Conservation (phyloP, 2,888 invertebrate genomes). For the Shargacucullia verbasci region DNA sequence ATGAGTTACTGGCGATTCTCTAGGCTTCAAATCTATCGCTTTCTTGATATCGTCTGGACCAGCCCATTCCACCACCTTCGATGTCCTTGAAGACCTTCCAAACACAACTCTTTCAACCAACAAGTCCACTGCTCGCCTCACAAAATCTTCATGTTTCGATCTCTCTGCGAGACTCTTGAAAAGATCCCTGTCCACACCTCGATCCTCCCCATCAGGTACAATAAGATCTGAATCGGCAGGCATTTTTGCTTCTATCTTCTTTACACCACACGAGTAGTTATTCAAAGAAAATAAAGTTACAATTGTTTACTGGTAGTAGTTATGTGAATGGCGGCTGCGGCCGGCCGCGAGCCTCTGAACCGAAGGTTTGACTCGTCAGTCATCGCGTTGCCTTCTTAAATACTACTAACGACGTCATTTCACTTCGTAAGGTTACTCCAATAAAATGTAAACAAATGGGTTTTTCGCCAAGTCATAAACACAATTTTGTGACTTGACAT, state of each 20-base stretch:
- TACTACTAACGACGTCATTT: conserved; percentile 79
- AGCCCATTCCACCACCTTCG: conserved; percentile 94
- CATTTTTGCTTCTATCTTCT: conserved; percentile 69
- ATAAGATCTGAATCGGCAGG: conserved; percentile 85
- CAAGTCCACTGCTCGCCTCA: conserved; percentile 92
- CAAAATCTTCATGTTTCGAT: conserved; percentile 92
- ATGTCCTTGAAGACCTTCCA: conserved; percentile 91
- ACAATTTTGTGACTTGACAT: conserved; percentile 12
- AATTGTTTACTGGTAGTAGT: conserved; percentile 60
- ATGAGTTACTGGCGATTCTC: conserved; percentile 89
- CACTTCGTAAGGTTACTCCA: conserved; percentile 80
- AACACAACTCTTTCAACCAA: conserved; percentile 93
- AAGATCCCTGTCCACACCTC: conserved; percentile 67
- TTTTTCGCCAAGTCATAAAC: conserved; percentile 18
- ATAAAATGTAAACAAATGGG: conserved; percentile 59
- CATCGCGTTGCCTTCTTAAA: conserved; percentile 82
- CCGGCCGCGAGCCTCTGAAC: conserved; percentile 75
- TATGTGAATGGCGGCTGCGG: conserved; percentile 65
- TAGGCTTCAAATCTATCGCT: conserved; percentile 91
- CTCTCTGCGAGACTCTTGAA: conserved; percentile 91
- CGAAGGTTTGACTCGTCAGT: conserved; percentile 77
- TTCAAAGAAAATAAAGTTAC: conserved; percentile 60
- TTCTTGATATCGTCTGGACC: conserved; percentile 92
- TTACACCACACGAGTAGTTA: conserved; percentile 56
- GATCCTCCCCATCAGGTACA: conserved; percentile 72